Evolutionary conservation across 1,140 invertebrate species (phyloP).

Genomic region (Belonocnema kinseyi): DNA sequence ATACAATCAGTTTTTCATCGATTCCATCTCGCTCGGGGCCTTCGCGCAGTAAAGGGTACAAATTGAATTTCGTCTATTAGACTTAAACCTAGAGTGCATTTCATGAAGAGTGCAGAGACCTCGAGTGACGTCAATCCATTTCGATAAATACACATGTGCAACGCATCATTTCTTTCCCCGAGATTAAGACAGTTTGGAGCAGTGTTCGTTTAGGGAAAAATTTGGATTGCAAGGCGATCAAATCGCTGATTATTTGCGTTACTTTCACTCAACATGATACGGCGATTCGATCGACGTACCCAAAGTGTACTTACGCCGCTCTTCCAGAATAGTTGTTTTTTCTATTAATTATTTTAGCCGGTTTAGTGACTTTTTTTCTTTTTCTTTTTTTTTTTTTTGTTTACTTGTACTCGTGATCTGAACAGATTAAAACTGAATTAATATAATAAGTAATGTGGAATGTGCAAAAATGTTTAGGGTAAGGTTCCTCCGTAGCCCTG

Average conservation of each 20-base stretch:
- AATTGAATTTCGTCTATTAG: background rate
- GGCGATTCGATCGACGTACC: conserved; percentile 12
- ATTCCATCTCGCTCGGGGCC: conserved; percentile 22
- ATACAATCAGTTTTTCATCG: background rate
- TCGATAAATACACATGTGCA: background rate
- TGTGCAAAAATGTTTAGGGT: conserved; percentile 22
- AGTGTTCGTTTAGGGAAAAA: background rate
- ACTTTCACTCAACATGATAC: conserved; percentile 1
- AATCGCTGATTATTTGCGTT: no score
- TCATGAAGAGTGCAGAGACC: conserved; percentile 1
- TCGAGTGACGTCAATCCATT: background rate
- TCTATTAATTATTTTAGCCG: conserved; percentile 22
- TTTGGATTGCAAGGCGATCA: no score
- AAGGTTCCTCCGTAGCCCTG: conserved; percentile 36
- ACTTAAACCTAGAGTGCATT: background rate
- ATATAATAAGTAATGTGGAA: background rate
- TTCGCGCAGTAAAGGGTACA: conserved; percentile 11
- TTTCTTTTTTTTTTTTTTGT: no score
- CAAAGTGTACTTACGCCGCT: conserved; percentile 40
- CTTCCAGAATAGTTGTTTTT: conserved; percentile 43
- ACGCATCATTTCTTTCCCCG: background rate
- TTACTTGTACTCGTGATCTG: conserved; percentile 15
- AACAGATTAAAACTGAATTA: background rate
- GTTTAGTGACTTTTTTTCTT: conserved; percentile 6
- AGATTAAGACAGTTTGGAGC: conserved; percentile 5